These are phyloP conservation scores for Bubo bubo DNA, from an alignment of 2,113 vertebrate genomes.

Conservation along the genomic window DNA sequence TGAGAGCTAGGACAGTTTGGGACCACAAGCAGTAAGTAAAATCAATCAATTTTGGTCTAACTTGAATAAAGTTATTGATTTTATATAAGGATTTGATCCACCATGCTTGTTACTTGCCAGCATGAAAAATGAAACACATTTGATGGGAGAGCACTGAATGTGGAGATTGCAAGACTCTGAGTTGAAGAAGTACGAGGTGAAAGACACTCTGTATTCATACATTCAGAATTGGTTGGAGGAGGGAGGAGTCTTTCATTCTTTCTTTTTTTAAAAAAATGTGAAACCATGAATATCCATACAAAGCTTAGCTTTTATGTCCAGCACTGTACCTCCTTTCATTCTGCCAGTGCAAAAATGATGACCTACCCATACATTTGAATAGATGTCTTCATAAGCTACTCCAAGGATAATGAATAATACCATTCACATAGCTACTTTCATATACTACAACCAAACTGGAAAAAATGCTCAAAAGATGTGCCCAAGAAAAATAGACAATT, in stretches of 20 bases:
- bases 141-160: neutral
- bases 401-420: conserved; percentile 4
- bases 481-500: neutral
- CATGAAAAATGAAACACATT: conserved; percentile 18
- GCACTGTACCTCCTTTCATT: conserved; percentile 29
- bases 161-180: neutral
- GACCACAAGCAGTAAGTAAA: neutral
- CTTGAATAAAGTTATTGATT: conserved; percentile 5
- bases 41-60: conserved; percentile 18
- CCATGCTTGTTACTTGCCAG: neutral
- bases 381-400: conserved; percentile 31
- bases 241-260: neutral
- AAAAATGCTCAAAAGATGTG: neutral
- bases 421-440: neutral
- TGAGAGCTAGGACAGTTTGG: neutral
- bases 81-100: neutral
- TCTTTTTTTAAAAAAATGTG: neutral
- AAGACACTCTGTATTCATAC: neutral
- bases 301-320: conserved; percentile 31
- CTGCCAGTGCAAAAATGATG: conserved; percentile 6
- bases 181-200: neutral
- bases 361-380: conserved; percentile 23
- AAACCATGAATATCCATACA: neutral
- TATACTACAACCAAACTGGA: neutral
- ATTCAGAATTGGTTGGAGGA: neutral